phyloP scores from a whole-genome alignment of 2,797 vertebrate genomes.

The Bothrops alternatus region DNA sequence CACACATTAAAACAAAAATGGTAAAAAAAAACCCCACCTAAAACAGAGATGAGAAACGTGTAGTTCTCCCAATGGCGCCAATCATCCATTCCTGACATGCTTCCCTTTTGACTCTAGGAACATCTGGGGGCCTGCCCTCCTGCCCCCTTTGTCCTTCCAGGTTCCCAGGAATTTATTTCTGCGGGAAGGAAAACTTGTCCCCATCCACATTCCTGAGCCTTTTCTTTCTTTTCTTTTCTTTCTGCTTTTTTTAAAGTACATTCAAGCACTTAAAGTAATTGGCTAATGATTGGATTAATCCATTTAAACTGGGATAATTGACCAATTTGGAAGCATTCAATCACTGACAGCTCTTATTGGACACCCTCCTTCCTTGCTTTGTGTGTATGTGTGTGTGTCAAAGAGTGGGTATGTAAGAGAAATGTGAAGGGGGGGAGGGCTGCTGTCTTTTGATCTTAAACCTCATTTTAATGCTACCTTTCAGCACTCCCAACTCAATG shows the following conservation, averaged over 20 bases:
- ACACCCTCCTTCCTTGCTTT: background rate
- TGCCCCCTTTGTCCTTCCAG: background rate
- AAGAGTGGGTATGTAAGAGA: background rate
- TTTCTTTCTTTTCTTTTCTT: too few species aligned
- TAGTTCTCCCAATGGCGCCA: background rate
- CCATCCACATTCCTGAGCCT: background rate
- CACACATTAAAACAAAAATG: background rate
- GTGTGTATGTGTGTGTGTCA: background rate
- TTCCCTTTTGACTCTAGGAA: background rate
- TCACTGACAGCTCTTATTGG: background rate
- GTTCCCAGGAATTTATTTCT: background rate
- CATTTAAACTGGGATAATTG: background rate
- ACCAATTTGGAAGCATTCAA: background rate
- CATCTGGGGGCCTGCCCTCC: background rate
- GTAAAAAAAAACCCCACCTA: background rate
- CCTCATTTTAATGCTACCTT: background rate
- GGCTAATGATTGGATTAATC: background rate
- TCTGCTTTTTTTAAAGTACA: background rate
- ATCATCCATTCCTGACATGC: background rate
- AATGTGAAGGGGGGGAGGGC: background rate
- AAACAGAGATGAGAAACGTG: background rate
- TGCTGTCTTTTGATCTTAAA: background rate
- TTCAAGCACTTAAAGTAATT: background rate
- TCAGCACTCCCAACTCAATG: background rate
- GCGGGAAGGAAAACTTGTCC: background rate